Conservation (phyloP, 2,888 invertebrate genomes). For the Tetragonisca angustula region DNA sequence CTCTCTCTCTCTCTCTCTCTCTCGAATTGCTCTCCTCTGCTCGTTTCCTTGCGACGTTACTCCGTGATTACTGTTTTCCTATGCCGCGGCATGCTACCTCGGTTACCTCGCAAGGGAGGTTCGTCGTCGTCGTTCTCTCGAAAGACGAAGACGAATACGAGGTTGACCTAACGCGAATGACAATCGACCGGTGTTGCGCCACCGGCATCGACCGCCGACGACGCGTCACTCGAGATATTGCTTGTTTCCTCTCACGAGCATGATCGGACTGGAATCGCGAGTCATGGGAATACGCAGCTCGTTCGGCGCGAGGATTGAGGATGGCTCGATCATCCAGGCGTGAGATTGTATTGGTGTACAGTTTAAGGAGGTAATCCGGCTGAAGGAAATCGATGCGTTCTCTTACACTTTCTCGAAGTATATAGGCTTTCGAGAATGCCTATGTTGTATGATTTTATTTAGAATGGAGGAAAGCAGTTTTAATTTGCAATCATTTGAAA, state of each 20-base stretch:
- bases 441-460: too few species aligned
- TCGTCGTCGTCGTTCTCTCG: conserved; percentile 41
- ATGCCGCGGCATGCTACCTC: conserved; percentile 68
- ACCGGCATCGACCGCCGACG: neutral
- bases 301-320: conserved; percentile 13
- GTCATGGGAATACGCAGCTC: conserved; percentile 11
- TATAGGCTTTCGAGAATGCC: too few species aligned
- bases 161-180: conserved; percentile 54
- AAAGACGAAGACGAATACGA: conserved; percentile 38
- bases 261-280: conserved; percentile 12
- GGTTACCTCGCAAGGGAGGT: conserved; percentile 72
- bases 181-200: conserved; percentile 17
- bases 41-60: conserved; percentile 67
- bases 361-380: neutral
- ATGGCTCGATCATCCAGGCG: neutral
- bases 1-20: conserved; percentile 1
- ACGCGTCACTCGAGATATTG: neutral
- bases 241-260: conserved; percentile 8
- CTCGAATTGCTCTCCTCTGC: conserved; percentile 30
- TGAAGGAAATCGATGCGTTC: too few species aligned
- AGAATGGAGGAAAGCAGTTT: too few species aligned
- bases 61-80: conserved; percentile 81
- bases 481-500: too few species aligned
- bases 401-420: too few species aligned
- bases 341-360: neutral